A percentile compares a stretch with the other conserved stretches of the same genome.
Conservation (phyloP, 2,113 vertebrate species). For the Misgurnus mizolepis region DNA sequence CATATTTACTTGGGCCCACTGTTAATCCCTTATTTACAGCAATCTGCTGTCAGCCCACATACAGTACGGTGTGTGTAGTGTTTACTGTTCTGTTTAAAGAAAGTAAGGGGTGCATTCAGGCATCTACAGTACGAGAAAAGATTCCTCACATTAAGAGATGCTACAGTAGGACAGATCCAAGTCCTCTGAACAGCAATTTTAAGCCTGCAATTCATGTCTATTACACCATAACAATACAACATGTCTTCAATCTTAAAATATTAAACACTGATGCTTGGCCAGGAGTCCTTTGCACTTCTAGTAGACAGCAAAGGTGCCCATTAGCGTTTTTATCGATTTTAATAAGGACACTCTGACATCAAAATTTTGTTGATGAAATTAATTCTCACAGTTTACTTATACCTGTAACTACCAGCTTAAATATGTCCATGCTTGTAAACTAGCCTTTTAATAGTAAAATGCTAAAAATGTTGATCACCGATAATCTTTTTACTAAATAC, state of each 20-base stretch:
- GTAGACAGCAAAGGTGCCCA: too few relatives aligned
- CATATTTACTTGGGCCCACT: slow-evolving; percentile 36
- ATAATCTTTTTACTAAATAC: not conserved
- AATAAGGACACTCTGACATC: not conserved
- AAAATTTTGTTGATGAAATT: slow-evolving; percentile 4
- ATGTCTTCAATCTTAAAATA: too few relatives aligned
- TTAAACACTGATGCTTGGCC: too few relatives aligned
- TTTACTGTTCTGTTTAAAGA: slow-evolving; percentile 53
- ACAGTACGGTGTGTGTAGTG: not conserved
- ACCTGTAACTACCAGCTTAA: too few relatives aligned
- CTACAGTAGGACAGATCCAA: slow-evolving; percentile 60
- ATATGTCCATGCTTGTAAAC: too few relatives aligned
- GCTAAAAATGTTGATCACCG: not conserved
- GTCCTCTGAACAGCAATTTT: slow-evolving; percentile 57
- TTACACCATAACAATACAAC: too few relatives aligned
- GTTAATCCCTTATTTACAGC: slow-evolving; percentile 47
- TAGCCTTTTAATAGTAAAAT: not conserved
- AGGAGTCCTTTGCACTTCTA: too few relatives aligned
- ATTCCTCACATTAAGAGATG: slow-evolving; percentile 70
- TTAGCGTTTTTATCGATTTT: too few relatives aligned
- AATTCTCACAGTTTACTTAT: not conserved
- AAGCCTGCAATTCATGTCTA: not conserved
- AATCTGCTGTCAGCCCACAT: slow-evolving; percentile 21
- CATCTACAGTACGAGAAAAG: slow-evolving; percentile 37
- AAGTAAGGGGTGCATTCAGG: slow-evolving; percentile 44